Conservation (phyloP, 1,140 invertebrate genomes). For the Adoxophyes honmai region DNA sequence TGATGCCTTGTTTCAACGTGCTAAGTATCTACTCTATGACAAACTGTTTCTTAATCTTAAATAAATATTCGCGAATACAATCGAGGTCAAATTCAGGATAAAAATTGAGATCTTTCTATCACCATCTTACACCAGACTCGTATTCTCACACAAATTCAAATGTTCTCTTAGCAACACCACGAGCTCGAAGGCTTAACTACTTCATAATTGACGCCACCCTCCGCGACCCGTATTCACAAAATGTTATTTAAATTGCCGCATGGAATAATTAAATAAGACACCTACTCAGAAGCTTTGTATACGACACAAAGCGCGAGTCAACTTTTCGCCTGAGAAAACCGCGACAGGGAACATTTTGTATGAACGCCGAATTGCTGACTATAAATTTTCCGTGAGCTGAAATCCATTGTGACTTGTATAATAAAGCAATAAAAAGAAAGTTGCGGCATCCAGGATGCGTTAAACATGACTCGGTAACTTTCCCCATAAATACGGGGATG, state of each 20-base stretch:
- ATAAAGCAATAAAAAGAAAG: conserved; percentile 24
- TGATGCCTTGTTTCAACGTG: too few species aligned
- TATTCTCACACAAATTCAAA: too few species aligned
- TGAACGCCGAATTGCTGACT: conserved; percentile 10
- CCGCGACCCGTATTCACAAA: background rate
- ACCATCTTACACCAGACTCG: too few species aligned
- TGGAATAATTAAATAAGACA: conserved; percentile 8
- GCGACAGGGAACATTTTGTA: background rate
- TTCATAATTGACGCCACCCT: too few species aligned
- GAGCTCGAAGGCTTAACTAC: too few species aligned
- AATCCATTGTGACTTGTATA: conserved; percentile 23
- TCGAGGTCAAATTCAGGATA: too few species aligned
- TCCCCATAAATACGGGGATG: conserved; percentile 24
- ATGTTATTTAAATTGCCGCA: background rate
- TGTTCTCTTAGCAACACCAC: too few species aligned
- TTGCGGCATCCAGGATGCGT: conserved; percentile 25
- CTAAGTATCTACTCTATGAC: too few species aligned
- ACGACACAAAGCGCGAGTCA: conserved; percentile 9
- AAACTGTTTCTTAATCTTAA: too few species aligned
- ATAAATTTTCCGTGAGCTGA: conserved; percentile 17
- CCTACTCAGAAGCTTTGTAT: background rate
- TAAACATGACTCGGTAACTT: conserved; percentile 23
- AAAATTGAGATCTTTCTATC: too few species aligned
- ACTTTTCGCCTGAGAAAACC: background rate
- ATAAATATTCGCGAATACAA: too few species aligned